phyloP scores from a whole-genome alignment of 2,888 invertebrate species.

The Aphrophora alni region DNA sequence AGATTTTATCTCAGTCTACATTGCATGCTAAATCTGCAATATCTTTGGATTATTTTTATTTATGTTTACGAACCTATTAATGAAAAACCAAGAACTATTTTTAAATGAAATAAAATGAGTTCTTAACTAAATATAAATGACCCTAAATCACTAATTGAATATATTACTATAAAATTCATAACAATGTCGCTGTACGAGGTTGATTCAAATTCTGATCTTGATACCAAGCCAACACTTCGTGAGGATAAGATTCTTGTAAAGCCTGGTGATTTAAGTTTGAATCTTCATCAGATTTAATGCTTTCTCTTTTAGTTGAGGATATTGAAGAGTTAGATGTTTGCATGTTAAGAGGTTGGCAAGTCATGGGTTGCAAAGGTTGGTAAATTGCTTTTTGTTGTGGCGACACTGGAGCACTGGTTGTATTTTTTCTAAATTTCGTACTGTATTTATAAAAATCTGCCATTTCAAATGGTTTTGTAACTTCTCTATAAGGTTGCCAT shows the following conservation, averaged over 20 bases:
- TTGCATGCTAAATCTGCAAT: too few species aligned
- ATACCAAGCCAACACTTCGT: constrained; percentile 66
- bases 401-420: constrained; percentile 41
- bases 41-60: not conserved
- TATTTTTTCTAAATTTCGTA: constrained; percentile 83
- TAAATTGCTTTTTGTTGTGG: constrained; percentile 57
- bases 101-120: too few species aligned
- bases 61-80: too few species aligned
- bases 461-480: constrained; percentile 97
- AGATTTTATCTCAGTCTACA: too few species aligned
- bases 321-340: constrained; percentile 32
- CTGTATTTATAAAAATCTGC: constrained; percentile 98
- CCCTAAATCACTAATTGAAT: too few species aligned
- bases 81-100: too few species aligned
- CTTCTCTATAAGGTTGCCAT: constrained; percentile 90
- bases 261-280: too few species aligned
- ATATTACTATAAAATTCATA: constrained; percentile 35
- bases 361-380: constrained; percentile 61
- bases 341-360: constrained; percentile 57
- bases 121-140: too few species aligned
- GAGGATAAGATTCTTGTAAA: constrained; percentile 59
- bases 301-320: not conserved
- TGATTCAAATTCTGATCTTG: constrained; percentile 54
- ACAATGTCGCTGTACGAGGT: constrained; percentile 46
- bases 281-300: not conserved